These are phyloP conservation scores for Pelagia noctiluca DNA, from an alignment of 30 jellyfish, hydroid and myxozoan species.

Conservation along the genomic window DNA sequence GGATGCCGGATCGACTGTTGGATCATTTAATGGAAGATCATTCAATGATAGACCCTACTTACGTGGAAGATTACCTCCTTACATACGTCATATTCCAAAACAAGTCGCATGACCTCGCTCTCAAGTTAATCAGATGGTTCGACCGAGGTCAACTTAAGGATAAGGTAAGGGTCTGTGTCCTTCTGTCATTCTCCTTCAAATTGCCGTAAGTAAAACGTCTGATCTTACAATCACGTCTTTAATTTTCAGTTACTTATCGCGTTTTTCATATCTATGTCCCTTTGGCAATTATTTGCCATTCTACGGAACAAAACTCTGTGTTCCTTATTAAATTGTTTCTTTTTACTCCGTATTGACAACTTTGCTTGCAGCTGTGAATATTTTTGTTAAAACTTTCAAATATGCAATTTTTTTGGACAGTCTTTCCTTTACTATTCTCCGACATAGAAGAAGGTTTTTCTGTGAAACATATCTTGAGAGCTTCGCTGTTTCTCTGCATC, in stretches of 20 bases:
- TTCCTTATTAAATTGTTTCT: no score
- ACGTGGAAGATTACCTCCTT: constrained; percentile 93
- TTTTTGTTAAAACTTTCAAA: no score
- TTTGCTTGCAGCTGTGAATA: no score
- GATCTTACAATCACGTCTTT: background rate
- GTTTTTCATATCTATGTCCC: background rate
- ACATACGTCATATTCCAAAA: constrained; percentile 87
- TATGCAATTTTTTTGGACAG: no score
- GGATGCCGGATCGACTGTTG: constrained; percentile 85
- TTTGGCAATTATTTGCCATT: no score
- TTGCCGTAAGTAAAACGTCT: background rate
- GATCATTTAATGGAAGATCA: constrained; percentile 97
- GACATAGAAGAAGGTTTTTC: no score
- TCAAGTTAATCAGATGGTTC: constrained; percentile 88
- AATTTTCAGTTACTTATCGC: background rate
- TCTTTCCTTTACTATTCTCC: no score
- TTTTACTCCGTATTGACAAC: no score
- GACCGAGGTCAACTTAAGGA: constrained; percentile 96
- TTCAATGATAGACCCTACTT: constrained; percentile 94
- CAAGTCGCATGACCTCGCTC: constrained; percentile 90
- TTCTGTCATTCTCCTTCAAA: background rate
- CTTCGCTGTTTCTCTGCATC: no score
- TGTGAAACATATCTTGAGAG: no score
- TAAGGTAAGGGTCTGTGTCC: constrained; percentile 56
- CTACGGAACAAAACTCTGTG: no score